Evolutionary conservation across 2,888 invertebrate genomes (phyloP).

Genomic region (Papilio gigon): DNA sequence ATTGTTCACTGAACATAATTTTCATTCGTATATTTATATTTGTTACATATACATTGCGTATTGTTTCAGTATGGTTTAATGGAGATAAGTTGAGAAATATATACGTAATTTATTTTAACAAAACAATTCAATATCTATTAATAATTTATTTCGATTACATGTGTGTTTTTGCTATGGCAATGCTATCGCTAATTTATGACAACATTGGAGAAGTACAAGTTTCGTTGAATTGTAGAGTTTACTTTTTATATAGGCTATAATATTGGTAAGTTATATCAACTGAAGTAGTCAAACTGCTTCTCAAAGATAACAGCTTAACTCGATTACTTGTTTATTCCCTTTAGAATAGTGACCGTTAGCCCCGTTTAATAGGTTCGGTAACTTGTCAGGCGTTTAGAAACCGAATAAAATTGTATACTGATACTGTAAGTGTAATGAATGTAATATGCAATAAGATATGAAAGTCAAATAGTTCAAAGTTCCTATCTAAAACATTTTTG

Average conservation of each 20-base stretch:
- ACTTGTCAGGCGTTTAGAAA: not conserved
- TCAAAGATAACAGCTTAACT: not conserved
- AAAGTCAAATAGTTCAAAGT: no score
- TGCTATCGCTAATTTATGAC: no score
- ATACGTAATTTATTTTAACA: not conserved
- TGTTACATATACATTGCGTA: not conserved
- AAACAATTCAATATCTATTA: no score
- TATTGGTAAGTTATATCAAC: not conserved
- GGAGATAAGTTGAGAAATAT: not conserved
- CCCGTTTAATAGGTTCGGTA: not conserved
- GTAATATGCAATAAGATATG: not conserved
- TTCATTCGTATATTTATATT: conserved; percentile 19
- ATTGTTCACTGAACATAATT: conserved; percentile 27
- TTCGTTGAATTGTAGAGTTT: no score
- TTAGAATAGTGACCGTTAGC: not conserved
- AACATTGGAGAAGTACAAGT: no score
- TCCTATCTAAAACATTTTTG: not conserved
- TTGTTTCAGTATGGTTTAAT: not conserved
- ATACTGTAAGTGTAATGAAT: not conserved
- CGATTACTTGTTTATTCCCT: not conserved
- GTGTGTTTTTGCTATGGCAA: no score
- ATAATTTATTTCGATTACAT: no score
- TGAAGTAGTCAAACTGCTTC: not conserved
- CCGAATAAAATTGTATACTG: not conserved
- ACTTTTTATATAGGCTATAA: no score